Conservation (phyloP, 1,140 invertebrate species). For the Dolichoris vasculosae region DNA sequence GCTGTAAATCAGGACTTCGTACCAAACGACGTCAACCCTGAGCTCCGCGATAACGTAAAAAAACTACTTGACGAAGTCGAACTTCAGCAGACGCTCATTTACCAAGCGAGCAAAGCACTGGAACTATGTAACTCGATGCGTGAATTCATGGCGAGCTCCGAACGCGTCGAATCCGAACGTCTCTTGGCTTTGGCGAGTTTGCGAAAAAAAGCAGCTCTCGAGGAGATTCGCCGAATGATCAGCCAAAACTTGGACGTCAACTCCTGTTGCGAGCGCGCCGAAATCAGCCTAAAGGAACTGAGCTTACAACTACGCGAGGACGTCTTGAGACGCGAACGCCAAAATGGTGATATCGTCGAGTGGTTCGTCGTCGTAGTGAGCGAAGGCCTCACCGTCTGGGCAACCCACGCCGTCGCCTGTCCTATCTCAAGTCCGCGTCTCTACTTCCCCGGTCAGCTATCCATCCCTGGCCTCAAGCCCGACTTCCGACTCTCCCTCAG, state of each 20-base stretch:
- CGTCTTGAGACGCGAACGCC: slow-evolving; percentile 29
- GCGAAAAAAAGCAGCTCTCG: slow-evolving; percentile 57
- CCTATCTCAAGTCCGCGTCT: slow-evolving; percentile 54
- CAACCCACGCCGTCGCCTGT: slow-evolving; percentile 61
- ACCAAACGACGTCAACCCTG: neutral
- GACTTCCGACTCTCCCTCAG: slow-evolving; percentile 53
- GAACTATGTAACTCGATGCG: slow-evolving; percentile 66
- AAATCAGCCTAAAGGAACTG: slow-evolving; percentile 56
- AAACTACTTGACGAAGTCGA: slow-evolving; percentile 63
- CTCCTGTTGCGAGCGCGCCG: slow-evolving; percentile 37
- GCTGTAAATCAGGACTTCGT: neutral
- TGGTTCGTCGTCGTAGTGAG: slow-evolving; percentile 64
- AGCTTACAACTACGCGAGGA: slow-evolving; percentile 57
- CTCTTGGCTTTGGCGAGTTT: slow-evolving; percentile 69
- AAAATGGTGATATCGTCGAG: slow-evolving; percentile 53
- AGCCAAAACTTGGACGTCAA: neutral
- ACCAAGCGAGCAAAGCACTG: slow-evolving; percentile 71
- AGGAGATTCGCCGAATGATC: slow-evolving; percentile 58
- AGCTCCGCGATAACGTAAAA: slow-evolving; percentile 50
- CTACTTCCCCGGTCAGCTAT: slow-evolving; percentile 57
- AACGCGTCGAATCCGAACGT: slow-evolving; percentile 72
- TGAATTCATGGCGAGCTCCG: slow-evolving; percentile 63
- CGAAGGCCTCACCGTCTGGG: slow-evolving; percentile 61
- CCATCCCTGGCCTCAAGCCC: slow-evolving; percentile 59
- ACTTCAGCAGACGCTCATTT: slow-evolving; percentile 68